Conservation (phyloP, 2,797 vertebrate genomes). For the Anabacerthia variegaticeps region DNA sequence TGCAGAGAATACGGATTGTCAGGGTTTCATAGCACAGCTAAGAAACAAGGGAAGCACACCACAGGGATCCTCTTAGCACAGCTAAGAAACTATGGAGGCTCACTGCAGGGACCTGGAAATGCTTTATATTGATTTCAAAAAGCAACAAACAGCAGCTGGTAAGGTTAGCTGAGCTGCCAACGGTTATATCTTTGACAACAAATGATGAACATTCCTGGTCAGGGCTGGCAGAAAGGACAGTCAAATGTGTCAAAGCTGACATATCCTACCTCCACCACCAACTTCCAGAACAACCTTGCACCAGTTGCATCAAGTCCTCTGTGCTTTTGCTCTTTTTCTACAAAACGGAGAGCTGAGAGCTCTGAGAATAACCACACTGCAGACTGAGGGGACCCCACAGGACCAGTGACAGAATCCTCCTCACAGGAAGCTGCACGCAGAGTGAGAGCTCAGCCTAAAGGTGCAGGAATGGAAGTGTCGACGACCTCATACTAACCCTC, state of each 20-base stretch:
- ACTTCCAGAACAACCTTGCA: neutral
- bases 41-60: neutral
- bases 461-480: neutral
- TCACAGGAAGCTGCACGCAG: fast-evolving
- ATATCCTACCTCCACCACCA: neutral
- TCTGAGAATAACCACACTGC: fast-evolving
- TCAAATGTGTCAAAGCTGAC: neutral
- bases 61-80: neutral
- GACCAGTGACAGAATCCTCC: neutral
- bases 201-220: neutral
- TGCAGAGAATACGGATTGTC: neutral
- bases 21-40: neutral
- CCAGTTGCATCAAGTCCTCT: neutral
- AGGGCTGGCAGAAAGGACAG: neutral
- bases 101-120: neutral
- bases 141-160: neutral
- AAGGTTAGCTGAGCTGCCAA: neutral
- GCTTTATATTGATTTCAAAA: neutral
- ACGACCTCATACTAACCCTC: neutral
- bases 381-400: fast-evolving
- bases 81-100: neutral
- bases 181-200: neutral
- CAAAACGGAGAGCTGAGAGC: neutral
- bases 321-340: neutral
- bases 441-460: neutral